phyloP scores from a whole-genome alignment of 35 echinoderm and acorn worm genomes.

The Lytechinus pictus region DNA sequence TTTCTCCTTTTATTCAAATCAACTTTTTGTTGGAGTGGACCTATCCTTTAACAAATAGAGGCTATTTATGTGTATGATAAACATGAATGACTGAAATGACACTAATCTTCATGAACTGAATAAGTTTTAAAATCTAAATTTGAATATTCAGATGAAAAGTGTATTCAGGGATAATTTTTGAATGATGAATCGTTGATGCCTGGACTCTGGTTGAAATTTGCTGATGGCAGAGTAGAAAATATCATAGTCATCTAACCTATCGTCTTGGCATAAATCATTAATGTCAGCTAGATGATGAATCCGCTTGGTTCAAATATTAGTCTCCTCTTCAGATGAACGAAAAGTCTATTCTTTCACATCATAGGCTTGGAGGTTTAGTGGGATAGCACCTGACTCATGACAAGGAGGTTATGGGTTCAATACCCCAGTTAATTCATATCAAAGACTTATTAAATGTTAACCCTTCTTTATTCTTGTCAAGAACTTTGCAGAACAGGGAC shows the following conservation, averaged over 20 bases:
- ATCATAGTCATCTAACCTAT: neutral
- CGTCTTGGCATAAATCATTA: neutral
- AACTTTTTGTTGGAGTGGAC: no score
- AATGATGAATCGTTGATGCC: neutral
- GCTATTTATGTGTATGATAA: neutral
- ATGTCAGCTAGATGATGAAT: neutral
- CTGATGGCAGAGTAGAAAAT: neutral
- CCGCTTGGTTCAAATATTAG: neutral
- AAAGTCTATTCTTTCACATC: neutral
- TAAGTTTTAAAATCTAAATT: neutral
- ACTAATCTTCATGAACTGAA: neutral
- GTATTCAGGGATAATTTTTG: neutral
- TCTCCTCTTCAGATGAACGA: neutral
- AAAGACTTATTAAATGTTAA: no score
- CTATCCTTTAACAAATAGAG: no score
- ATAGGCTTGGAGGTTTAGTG: no score
- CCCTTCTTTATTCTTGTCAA: no score
- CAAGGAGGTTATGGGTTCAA: no score
- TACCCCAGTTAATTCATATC: no score
- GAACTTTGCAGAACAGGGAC: no score
- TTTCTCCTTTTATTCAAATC: no score
- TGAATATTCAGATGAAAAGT: neutral
- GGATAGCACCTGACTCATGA: no score
- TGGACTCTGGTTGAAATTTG: neutral
- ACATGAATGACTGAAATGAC: neutral